Conservation (phyloP, 2,797 vertebrate species). For the Oreochromis mossambicus region DNA sequence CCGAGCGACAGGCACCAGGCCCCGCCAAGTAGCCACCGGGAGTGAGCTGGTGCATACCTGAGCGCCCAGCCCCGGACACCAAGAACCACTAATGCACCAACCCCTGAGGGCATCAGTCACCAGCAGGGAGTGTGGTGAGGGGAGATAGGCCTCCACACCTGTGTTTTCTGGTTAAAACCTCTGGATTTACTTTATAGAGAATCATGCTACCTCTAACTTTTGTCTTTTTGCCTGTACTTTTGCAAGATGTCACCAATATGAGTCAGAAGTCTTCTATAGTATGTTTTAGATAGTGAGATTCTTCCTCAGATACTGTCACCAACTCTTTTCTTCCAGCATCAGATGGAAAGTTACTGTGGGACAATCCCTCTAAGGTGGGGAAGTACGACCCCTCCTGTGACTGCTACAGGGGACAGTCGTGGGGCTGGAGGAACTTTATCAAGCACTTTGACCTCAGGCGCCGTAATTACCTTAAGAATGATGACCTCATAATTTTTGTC, state of each 20-base stretch:
- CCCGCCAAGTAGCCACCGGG: too few species aligned
- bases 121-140: too few species aligned
- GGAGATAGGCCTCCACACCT: too few species aligned
- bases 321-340: slow-evolving; percentile 22
- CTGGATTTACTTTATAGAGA: neutral
- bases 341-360: slow-evolving; percentile 70
- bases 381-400: slow-evolving; percentile 47
- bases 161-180: neutral
- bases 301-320: neutral
- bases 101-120: too few species aligned
- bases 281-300: neutral
- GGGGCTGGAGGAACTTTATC: slow-evolving; percentile 78
- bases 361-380: slow-evolving; percentile 77
- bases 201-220: neutral
- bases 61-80: too few species aligned
- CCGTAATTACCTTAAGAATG: slow-evolving; percentile 84
- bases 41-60: too few species aligned
- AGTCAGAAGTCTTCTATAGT: neutral
- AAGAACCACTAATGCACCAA: too few species aligned
- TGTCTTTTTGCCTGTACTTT: neutral
- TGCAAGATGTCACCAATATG: neutral
- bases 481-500: slow-evolving; percentile 85
- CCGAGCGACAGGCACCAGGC: too few species aligned
- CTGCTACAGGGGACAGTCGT: slow-evolving; percentile 55
- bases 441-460: slow-evolving; percentile 78